Percentiles rank a stretch among this genome's conserved stretches.
phyloP scores from a whole-genome alignment of 2,113 vertebrate species.

The Octodon degus region DNA sequence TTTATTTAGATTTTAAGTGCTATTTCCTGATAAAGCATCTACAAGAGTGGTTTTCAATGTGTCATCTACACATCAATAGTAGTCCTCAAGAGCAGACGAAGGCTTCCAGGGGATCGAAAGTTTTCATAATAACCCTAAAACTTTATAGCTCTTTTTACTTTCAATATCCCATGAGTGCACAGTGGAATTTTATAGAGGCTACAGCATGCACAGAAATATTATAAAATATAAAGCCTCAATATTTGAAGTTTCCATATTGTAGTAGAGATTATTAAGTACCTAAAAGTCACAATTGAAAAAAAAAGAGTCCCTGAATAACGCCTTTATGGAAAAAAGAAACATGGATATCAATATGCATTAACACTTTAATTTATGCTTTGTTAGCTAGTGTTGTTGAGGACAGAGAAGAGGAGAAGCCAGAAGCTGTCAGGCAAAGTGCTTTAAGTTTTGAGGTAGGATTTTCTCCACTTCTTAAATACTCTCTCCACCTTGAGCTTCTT shows the following conservation, averaged over 20 bases:
- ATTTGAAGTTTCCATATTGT: background rate
- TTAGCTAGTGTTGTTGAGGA: background rate
- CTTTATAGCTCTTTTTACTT: background rate
- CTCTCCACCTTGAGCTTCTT: background rate
- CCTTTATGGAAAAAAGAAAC: background rate
- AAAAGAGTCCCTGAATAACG: background rate
- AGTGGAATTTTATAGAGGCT: constrained; percentile 24
- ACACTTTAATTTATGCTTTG: background rate
- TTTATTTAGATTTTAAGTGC: constrained; percentile 52
- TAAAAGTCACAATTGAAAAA: background rate
- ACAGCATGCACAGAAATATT: background rate
- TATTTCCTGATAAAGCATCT: background rate
- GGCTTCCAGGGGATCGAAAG: background rate
- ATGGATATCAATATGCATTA: background rate
- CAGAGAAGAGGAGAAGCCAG: background rate
- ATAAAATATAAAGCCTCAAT: background rate
- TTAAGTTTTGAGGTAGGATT: background rate
- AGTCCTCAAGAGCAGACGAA: background rate
- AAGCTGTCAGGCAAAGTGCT: background rate
- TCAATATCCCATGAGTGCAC: background rate
- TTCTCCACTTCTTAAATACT: background rate
- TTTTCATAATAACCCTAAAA: constrained; percentile 39
- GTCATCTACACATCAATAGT: background rate
- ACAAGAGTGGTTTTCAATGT: background rate
- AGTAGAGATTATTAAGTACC: background rate